Base-by-base conservation (phyloP, 2,113 vertebrate genomes). In the Terrapene triunguis region DNA sequence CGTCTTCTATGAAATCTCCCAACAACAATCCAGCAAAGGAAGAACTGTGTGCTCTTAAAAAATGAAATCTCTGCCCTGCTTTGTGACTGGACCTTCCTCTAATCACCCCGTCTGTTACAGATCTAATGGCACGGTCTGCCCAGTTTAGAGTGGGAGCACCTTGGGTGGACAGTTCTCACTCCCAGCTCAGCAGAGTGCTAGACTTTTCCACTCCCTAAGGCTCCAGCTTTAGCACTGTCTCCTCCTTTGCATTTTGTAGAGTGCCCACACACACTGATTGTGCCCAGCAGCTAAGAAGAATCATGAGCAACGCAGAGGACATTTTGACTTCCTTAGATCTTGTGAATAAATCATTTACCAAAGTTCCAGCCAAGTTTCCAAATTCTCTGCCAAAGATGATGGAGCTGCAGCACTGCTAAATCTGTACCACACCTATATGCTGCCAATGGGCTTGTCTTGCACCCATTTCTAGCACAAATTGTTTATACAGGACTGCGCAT, bases 1-100 rank as follows among this genome's bases (percentile, higher is more conserved):
- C n/a, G 53, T 69, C 13, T 94, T 74, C 87, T 29, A 54, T 88
- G 47, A 89, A 19, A 2, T 95, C 21, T 44, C 42, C 25, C 42
- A 14, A 42, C 1, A 5, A 44, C 74, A 42, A 78, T 47, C 62
- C 82, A 0, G 0, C 35, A 80, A 80, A 90, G 82, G 27, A 82
- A 95, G 80, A 0, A 0, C 5, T 5, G 7, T 5, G 10, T 0
- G 17, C 5, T 1, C 22, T 32, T 48, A 91, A 51, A 38, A 72
- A 47, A 6, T 16, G 11, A 42, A 76, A 11, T 76, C 6, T 47
- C 24, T 6, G 6, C 6, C 13, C 22, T 12, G 74, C 42, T 47
- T 78, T 78, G 74, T 47, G 72, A 44, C 42, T 1, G 3, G 86
- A 69, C 44, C 38, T 87, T 50, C 48, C 9, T 87, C 27, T 85